Percentiles rank a stretch among this genome's conserved stretches.
phyloP scores from a whole-genome alignment of 2,888 invertebrate species.

The Lasioglossum villosulum region DNA sequence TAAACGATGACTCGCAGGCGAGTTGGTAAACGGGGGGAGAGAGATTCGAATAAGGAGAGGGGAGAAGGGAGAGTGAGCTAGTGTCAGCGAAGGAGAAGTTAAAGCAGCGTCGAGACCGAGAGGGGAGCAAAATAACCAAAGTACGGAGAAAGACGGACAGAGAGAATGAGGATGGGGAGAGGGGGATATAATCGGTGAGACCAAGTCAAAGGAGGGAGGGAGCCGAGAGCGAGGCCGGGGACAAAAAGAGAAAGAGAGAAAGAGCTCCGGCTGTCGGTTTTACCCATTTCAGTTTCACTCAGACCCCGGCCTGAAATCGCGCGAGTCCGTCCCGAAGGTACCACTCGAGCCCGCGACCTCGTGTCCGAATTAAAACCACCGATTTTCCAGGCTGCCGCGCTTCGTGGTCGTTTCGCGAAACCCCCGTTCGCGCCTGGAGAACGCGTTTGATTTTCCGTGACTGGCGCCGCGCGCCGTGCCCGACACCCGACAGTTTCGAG shows the following conservation, averaged over 20 bases:
- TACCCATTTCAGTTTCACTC: conserved; percentile 73
- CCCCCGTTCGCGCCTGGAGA: not conserved
- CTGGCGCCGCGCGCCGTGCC: not conserved
- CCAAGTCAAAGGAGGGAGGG: conserved; percentile 52
- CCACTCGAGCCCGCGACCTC: conserved; percentile 30
- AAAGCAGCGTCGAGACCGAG: conserved; percentile 4
- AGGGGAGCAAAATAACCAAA: conserved; percentile 12
- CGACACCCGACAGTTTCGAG: conserved; percentile 31
- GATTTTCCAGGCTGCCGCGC: conserved; percentile 28
- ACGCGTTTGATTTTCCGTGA: conserved; percentile 33
- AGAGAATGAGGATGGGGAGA: not conserved
- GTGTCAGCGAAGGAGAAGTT: conserved; percentile 12
- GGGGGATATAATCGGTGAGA: conserved; percentile 40
- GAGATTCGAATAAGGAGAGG: conserved; percentile 35
- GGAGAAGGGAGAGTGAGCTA: conserved; percentile 14
- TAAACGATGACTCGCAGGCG: conserved; percentile 52
- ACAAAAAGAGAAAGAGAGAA: conserved; percentile 41
- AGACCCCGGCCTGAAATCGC: conserved; percentile 65
- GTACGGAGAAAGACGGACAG: not conserved
- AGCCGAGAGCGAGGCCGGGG: conserved; percentile 45
- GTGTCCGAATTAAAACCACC: conserved; percentile 43
- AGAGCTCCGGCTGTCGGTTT: conserved; percentile 57
- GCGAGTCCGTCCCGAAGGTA: conserved; percentile 54
- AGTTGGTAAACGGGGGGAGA: conserved; percentile 8
- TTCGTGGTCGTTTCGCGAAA: not conserved